phyloP scores from a whole-genome alignment of 2,888 invertebrate genomes.

The Trypoxylon attenuatum region DNA sequence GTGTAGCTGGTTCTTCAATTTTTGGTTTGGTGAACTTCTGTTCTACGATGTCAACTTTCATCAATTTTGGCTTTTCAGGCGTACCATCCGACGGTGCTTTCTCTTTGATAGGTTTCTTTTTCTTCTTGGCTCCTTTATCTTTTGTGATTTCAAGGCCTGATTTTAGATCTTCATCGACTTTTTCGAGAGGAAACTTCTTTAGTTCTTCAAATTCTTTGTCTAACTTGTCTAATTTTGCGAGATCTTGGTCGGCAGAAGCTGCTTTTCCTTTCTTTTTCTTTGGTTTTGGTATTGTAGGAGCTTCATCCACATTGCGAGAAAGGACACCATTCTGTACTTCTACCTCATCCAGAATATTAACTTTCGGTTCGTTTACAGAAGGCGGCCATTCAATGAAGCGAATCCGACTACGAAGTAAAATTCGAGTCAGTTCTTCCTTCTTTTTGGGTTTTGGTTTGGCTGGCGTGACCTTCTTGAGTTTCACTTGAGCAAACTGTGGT shows the following conservation, averaged over 20 bases:
- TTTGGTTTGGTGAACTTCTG: slow-evolving; percentile 78
- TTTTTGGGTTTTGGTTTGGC: slow-evolving; percentile 65
- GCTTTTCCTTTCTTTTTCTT: slow-evolving; percentile 45
- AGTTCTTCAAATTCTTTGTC: slow-evolving; percentile 75
- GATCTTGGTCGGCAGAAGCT: slow-evolving; percentile 47
- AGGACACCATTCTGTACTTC: slow-evolving; percentile 23
- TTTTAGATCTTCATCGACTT: slow-evolving; percentile 60
- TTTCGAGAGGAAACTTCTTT: slow-evolving; percentile 70
- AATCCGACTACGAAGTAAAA: slow-evolving; percentile 75
- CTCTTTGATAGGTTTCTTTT: slow-evolving; percentile 20
- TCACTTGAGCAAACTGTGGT: slow-evolving; percentile 33
- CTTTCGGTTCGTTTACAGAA: neutral
- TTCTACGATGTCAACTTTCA: slow-evolving; percentile 78
- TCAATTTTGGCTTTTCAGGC: slow-evolving; percentile 67
- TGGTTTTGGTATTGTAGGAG: slow-evolving; percentile 30
- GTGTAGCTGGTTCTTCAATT: slow-evolving; percentile 77
- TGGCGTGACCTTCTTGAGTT: slow-evolving; percentile 46
- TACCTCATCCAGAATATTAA: slow-evolving; percentile 12
- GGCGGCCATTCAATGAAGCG: slow-evolving; percentile 28
- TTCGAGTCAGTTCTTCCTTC: slow-evolving; percentile 71
- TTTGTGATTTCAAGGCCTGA: slow-evolving; percentile 24
- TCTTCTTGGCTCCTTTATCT: slow-evolving; percentile 21
- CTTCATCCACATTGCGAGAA: slow-evolving; percentile 31
- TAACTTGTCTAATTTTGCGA: slow-evolving; percentile 75
- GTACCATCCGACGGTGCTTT: slow-evolving; percentile 52